These are phyloP conservation scores for Lepidocyrtinus sp. DNA, from an alignment of 2,888 invertebrate species.

Conservation along the genomic window DNA sequence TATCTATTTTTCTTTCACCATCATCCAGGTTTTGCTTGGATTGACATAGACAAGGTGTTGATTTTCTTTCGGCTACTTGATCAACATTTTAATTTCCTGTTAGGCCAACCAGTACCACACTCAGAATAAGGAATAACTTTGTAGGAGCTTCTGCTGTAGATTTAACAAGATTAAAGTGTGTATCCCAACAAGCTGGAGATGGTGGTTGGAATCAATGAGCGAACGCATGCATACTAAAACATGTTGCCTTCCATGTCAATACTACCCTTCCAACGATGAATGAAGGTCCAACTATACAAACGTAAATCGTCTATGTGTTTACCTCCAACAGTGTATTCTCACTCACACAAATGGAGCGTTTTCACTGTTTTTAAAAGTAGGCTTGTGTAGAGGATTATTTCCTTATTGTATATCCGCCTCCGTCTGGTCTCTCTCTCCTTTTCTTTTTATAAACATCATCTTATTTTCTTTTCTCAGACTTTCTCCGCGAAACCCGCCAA, in stretches of 20 bases:
- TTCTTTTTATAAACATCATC: not conserved
- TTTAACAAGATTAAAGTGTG: slow-evolving; percentile 56
- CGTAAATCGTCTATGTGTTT: not conserved
- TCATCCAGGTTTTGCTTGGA: slow-evolving; percentile 25
- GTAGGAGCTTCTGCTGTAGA: slow-evolving; percentile 41
- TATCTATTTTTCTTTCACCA: not conserved
- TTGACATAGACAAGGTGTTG: slow-evolving; percentile 61
- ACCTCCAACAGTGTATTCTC: not conserved
- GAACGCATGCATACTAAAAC: not conserved
- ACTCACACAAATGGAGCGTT: not conserved
- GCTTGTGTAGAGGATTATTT: not conserved
- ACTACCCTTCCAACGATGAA: not conserved
- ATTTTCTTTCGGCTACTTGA: slow-evolving; percentile 58
- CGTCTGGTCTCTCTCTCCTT: not conserved
- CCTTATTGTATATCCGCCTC: not conserved
- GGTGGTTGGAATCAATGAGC: slow-evolving; percentile 2
- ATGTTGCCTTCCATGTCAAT: not conserved
- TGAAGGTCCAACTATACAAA: too few species aligned
- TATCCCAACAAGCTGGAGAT: slow-evolving; percentile 26
- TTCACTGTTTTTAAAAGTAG: not conserved
- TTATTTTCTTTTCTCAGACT: not conserved
- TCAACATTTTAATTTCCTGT: slow-evolving; percentile 62
- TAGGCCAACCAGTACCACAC: not conserved
- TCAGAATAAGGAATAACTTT: slow-evolving; percentile 9
- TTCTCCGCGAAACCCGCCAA: not conserved